Conservation (phyloP, 1,140 invertebrate species). For the Asbolus verrucosus region DNA sequence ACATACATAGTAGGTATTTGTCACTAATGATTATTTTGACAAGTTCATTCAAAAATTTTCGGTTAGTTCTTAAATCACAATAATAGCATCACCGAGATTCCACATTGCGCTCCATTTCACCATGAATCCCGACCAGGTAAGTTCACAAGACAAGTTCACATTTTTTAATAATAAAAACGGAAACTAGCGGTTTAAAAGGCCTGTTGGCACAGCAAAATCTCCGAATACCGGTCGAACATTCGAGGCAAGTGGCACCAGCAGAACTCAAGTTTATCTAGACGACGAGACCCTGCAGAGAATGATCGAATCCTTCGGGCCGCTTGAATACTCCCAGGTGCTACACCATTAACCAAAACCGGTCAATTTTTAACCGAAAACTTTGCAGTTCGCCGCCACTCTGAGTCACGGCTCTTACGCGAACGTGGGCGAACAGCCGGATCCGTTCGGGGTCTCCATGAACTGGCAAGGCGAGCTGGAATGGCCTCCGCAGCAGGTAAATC, state of each 20-base stretch:
- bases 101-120: neutral
- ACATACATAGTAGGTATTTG: neutral
- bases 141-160: neutral
- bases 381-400: slow-evolving; percentile 15
- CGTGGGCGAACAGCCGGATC: neutral
- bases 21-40: slow-evolving; percentile 18
- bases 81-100: neutral
- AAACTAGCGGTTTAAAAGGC: slow-evolving; percentile 3
- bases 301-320: slow-evolving; percentile 13
- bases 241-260: neutral
- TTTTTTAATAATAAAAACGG: neutral
- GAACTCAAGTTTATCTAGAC: slow-evolving; percentile 10
- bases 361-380: slow-evolving; percentile 1
- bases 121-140: slow-evolving; percentile 13
- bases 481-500: too few species aligned
- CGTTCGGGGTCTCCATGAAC: neutral
- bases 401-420: neutral
- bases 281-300: slow-evolving; percentile 17
- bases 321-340: slow-evolving; percentile 14
- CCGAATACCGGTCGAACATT: slow-evolving; percentile 4
- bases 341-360: neutral
- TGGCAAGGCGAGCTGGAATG: neutral
- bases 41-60: slow-evolving; percentile 11
- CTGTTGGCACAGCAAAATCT: slow-evolving; percentile 6
- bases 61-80: slow-evolving; percentile 3